Base-by-base conservation (phyloP, 2,797 vertebrate genomes). In the Eulemur rubriventer region DNA sequence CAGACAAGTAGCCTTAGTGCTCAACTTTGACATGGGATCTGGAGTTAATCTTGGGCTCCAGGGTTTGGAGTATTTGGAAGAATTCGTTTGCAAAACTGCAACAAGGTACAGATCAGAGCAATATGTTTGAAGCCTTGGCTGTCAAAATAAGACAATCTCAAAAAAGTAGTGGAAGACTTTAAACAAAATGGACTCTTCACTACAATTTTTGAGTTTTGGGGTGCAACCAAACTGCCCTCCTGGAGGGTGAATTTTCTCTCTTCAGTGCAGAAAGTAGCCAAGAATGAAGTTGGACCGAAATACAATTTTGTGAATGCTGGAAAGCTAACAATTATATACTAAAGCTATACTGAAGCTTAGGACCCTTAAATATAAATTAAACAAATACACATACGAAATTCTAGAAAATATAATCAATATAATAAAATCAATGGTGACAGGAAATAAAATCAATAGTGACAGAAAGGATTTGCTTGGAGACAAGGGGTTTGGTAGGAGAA, bases 21-120 rank as follows among this genome's bases (percentile, higher is more conserved):
- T 99, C 59, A 99, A 99, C 98, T 99, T 99, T 43, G 98, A 99
- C 97, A 99, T 99, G 78, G 99, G 98, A 86, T 99, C 98, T 79
- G 99, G 99, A 46, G 98, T 99, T 65, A 99, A 99, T 97, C 98
- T 99, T 35, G 98, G 99, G 18, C 97, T 99, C 96, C 95, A 97
- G 43, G 98, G 99, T 30, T 98, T 99, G 94, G 98, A 99, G 98
- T 99, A 98, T 2, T 98, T 99, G 98, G 98, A 98, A 92, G 98
- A 98, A 28, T 99, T 99, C 61, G 99, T 99, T 98, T 99, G 99
- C 96, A 98, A 89, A 67, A 98, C 98, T n/a, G 98, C 98, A 55
- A 99, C 98, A 1, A 1, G 99, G 99, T 16, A 97, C 98, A 93
- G 99, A 99, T 98, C 98, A 98, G 98, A 99, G 98, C 6, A 98